Percentiles rank a stretch among this genome's conserved stretches.
phyloP scores from a whole-genome alignment of 1,140 invertebrate genomes.

The Heliconius hewitsoni region DNA sequence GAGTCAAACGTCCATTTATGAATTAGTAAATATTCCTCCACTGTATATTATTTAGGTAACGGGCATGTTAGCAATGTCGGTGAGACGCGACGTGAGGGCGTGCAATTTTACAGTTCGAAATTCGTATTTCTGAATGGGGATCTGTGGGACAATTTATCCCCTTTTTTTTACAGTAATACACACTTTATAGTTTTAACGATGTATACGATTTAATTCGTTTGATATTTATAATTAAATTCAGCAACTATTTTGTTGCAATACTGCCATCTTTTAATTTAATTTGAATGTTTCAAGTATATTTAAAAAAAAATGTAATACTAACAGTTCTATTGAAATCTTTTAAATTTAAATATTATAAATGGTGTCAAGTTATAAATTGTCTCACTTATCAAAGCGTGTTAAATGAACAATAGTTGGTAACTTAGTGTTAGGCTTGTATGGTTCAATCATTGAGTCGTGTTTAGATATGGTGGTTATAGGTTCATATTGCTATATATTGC shows the following conservation, averaged over 20 bases:
- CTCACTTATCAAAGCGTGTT: conserved; percentile 34
- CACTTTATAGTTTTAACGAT: not conserved
- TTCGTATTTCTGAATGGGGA: conserved; percentile 11
- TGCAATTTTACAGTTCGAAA: conserved; percentile 19
- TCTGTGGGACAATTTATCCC: conserved; percentile 6
- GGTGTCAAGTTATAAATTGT: conserved; percentile 10
- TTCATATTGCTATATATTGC: not conserved
- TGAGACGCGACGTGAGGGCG: not conserved
- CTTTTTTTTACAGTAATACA: not conserved
- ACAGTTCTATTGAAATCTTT: too few species aligned
- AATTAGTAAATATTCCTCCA: conserved; percentile 74
- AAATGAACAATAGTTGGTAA: conserved; percentile 30
- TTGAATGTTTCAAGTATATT: too few species aligned
- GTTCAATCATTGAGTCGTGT: conserved; percentile 27
- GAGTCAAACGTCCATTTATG: conserved; percentile 75
- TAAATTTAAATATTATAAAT: too few species aligned
- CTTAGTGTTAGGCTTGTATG: conserved; percentile 25
- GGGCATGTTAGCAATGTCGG: conserved; percentile 54
- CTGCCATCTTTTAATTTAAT: not conserved
- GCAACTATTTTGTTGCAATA: not conserved
- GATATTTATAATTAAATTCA: not conserved
- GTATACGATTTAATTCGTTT: not conserved
- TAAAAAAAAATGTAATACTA: too few species aligned
- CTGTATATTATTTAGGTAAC: conserved; percentile 75
- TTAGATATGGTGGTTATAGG: conserved; percentile 27